These are phyloP conservation scores for Chaetogeoica ovagalla DNA, from an alignment of 2,888 invertebrate species.

Conservation along the genomic window DNA sequence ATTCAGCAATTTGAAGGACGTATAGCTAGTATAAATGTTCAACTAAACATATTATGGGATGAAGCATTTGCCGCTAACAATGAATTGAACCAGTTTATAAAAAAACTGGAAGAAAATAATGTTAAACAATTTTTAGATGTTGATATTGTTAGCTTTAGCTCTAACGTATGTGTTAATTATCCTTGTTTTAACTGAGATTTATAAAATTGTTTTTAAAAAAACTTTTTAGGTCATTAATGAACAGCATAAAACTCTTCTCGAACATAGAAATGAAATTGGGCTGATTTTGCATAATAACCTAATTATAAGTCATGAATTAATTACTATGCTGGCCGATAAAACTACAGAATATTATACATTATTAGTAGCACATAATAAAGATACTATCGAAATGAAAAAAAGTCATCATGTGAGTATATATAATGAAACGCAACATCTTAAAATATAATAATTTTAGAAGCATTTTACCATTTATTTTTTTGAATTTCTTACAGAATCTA, in stretches of 20 bases:
- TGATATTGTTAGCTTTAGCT: conserved; percentile 18
- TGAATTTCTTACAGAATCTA: conserved; percentile 28
- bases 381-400: conserved; percentile 64
- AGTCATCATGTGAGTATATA: conserved; percentile 63
- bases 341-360: conserved; percentile 52
- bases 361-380: conserved; percentile 63
- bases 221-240: conserved; percentile 3
- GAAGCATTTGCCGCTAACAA: conserved; percentile 44
- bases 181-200: neutral
- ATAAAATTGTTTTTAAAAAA: neutral
- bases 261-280: conserved; percentile 48
- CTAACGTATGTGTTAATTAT: conserved; percentile 19
- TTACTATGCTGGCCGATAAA: conserved; percentile 51
- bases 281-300: conserved; percentile 42
- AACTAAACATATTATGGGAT: conserved; percentile 45
- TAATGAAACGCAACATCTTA: neutral
- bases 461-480: neutral
- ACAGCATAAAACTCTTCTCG: conserved; percentile 16
- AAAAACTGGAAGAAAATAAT: conserved; percentile 37
- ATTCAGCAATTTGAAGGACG: conserved; percentile 49
- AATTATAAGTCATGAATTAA: conserved; percentile 41
- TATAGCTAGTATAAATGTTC: conserved; percentile 43
- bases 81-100: conserved; percentile 27
- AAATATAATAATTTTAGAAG: neutral
- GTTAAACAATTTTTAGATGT: conserved; percentile 44